phyloP scores from a whole-genome alignment of 2,888 invertebrate genomes.

The Eubasilissa splendida region DNA sequence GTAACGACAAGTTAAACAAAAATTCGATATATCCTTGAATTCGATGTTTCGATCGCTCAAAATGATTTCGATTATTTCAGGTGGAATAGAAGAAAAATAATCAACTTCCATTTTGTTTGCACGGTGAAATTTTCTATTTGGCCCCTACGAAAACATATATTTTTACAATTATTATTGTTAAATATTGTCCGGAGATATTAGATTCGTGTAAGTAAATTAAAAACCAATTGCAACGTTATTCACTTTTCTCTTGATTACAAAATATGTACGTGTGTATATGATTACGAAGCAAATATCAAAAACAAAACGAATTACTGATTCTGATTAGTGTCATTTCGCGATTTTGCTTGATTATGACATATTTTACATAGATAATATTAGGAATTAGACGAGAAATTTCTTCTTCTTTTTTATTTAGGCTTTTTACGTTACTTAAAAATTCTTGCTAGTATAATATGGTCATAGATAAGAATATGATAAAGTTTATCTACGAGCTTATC shows the following conservation, averaged over 20 bases:
- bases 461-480: no score
- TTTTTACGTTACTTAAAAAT: no score
- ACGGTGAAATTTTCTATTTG: background rate
- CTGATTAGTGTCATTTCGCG: background rate
- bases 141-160: background rate
- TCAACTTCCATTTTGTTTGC: constrained; percentile 37
- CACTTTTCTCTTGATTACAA: background rate
- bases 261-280: background rate
- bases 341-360: constrained; percentile 1
- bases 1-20: constrained; percentile 40
- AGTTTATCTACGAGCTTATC: no score
- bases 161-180: background rate
- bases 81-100: constrained; percentile 41
- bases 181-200: background rate
- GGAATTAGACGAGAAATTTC: background rate
- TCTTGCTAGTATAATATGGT: no score
- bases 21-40: constrained; percentile 36
- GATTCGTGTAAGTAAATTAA: background rate
- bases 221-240: no score
- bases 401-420: background rate
- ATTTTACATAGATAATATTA: background rate
- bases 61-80: constrained; percentile 50
- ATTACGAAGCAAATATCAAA: background rate
- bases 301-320: background rate
- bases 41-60: constrained; percentile 22